A percentile compares a stretch with the other conserved stretches of the same genome.
Evolutionary conservation across 2,888 invertebrate genomes (phyloP).

Genomic region (Drosophila recens): DNA sequence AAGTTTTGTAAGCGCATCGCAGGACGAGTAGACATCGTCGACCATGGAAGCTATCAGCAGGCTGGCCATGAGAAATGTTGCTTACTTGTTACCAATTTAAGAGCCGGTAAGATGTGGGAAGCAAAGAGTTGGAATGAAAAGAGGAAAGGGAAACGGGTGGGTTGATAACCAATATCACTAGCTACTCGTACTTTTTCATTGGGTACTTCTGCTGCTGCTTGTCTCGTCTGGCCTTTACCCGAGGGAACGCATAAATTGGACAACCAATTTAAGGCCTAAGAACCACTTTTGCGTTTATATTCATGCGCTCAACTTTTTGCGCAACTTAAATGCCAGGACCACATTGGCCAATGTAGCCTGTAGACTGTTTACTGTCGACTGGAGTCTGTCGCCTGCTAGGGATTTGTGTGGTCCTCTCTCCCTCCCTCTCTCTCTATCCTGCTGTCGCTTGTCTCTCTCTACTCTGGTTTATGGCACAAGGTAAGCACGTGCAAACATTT

Average conservation of each 20-base stretch:
- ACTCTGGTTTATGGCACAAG: slow-evolving; percentile 67
- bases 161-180: slow-evolving; percentile 43
- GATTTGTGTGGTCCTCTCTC: slow-evolving; percentile 34
- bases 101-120: slow-evolving; percentile 8
- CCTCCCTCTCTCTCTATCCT: background rate
- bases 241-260: slow-evolving; percentile 75
- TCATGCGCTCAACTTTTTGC: slow-evolving; percentile 59
- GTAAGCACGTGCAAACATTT: slow-evolving; percentile 80
- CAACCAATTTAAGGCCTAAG: slow-evolving; percentile 80
- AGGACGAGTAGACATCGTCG: slow-evolving; percentile 29
- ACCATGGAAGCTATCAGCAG: slow-evolving; percentile 65
- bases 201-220: slow-evolving; percentile 14
- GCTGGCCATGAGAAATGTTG: slow-evolving; percentile 58
- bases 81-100: slow-evolving; percentile 63
- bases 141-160: too few species aligned
- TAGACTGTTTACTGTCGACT: slow-evolving; percentile 19
- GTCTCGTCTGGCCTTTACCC: slow-evolving; percentile 31
- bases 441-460: slow-evolving; percentile 12
- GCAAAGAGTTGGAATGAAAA: background rate
- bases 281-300: slow-evolving; percentile 78
- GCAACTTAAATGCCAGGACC: slow-evolving; percentile 64
- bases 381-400: slow-evolving; percentile 47
- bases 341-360: slow-evolving; percentile 39
- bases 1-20: slow-evolving; percentile 64
- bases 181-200: slow-evolving; percentile 18